phyloP scores from a whole-genome alignment of 2,797 vertebrate species.

The Scomberomorus guttatus region DNA sequence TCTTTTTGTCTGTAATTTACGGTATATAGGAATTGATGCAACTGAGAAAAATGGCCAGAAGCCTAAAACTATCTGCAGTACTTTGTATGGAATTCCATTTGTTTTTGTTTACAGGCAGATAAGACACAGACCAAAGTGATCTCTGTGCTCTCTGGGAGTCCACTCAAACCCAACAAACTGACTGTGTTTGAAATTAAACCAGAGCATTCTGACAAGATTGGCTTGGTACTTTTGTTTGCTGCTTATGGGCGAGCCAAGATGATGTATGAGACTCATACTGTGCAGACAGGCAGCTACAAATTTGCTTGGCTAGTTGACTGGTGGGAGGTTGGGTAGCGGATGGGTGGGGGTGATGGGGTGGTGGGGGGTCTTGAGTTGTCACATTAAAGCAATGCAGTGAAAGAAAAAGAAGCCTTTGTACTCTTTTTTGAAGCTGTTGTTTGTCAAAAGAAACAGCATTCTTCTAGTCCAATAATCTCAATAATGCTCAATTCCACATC shows the following conservation, averaged over 20 bases:
- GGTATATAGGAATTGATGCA: neutral
- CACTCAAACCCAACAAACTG: slow-evolving; percentile 49
- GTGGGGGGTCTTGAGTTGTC: slow-evolving; percentile 42
- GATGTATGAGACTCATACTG: slow-evolving; percentile 86
- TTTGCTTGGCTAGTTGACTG: slow-evolving; percentile 83
- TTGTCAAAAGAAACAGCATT: slow-evolving; percentile 65
- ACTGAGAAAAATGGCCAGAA: neutral
- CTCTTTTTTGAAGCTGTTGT: slow-evolving; percentile 51
- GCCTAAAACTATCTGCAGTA: neutral
- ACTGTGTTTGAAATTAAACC: slow-evolving; percentile 65
- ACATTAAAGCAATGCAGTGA: slow-evolving; percentile 63
- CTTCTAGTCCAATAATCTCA: slow-evolving; percentile 72
- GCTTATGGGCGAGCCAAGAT: slow-evolving; percentile 73
- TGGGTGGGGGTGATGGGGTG: neutral
- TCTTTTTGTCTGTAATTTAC: neutral
- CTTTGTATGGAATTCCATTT: neutral
- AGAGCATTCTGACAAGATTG: slow-evolving; percentile 70
- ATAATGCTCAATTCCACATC: too few species aligned
- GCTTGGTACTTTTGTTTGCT: slow-evolving; percentile 67
- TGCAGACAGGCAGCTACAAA: slow-evolving; percentile 86
- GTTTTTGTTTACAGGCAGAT: slow-evolving; percentile 32
- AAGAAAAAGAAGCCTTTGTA: slow-evolving; percentile 69
- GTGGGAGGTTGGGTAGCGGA: slow-evolving; percentile 65
- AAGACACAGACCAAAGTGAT: slow-evolving; percentile 36
- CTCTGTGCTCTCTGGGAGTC: slow-evolving; percentile 53